A percentile compares a stretch with the other conserved stretches of the same genome.
Evolutionary conservation across 2,888 invertebrate genomes (phyloP).

Genomic region (Mechanitis mazaeus): DNA sequence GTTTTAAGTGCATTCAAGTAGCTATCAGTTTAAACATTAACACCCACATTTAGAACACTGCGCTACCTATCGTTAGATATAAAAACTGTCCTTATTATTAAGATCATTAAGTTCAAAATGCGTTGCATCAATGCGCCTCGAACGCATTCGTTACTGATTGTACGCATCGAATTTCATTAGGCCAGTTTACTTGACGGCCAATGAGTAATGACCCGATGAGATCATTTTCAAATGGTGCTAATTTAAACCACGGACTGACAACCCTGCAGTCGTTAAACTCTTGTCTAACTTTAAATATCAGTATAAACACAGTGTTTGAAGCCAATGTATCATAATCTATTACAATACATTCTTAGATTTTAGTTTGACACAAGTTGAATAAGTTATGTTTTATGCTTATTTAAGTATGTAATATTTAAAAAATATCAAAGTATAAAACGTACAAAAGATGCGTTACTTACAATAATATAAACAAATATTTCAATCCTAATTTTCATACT

Average conservation of each 20-base stretch:
- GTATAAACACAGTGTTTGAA: neutral
- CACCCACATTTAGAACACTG: neutral
- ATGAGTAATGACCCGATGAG: conserved; percentile 69
- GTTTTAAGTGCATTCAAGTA: neutral
- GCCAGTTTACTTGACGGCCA: conserved; percentile 42
- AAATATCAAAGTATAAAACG: too few relatives aligned
- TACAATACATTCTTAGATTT: too few relatives aligned
- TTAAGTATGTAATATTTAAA: too few relatives aligned
- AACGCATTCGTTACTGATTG: conserved; percentile 9
- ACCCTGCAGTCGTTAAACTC: conserved; percentile 52
- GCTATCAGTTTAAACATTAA: conserved; percentile 3
- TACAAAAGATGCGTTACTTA: too few relatives aligned
- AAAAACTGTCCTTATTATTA: neutral
- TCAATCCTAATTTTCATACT: neutral
- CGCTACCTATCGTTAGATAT: neutral
- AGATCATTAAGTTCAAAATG: neutral
- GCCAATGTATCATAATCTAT: too few relatives aligned
- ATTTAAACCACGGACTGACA: conserved; percentile 47
- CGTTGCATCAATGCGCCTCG: neutral
- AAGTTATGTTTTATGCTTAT: too few relatives aligned
- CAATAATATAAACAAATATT: too few relatives aligned
- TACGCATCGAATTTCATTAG: conserved; percentile 34
- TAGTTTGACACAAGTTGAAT: too few relatives aligned
- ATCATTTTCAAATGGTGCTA: conserved; percentile 65
- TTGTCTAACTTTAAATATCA: conserved; percentile 33